Evolutionary conservation across 2,797 vertebrate genomes (phyloP).

Genomic region (Tragelaphus oryx): DNA sequence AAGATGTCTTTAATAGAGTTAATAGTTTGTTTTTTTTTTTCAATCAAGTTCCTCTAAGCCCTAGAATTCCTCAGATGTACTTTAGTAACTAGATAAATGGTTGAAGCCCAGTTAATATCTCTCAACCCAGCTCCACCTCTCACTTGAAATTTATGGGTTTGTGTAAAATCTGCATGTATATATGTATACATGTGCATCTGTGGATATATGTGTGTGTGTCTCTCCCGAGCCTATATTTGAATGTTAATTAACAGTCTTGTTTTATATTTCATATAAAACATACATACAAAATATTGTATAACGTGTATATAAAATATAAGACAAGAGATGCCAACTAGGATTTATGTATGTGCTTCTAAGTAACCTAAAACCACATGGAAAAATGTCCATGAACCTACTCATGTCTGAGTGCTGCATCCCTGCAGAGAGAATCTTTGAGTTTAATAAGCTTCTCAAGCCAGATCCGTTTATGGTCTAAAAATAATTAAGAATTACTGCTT

Average conservation of each 20-base stretch:
- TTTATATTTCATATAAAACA: background rate
- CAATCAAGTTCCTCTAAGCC: background rate
- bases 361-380: background rate
- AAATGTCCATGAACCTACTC: background rate
- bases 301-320: background rate
- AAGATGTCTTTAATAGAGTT: constrained; percentile 17
- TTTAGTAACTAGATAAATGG: background rate
- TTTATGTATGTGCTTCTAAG: background rate
- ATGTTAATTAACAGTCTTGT: background rate
- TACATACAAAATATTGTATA: background rate
- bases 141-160: background rate
- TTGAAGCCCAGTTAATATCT: background rate
- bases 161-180: background rate
- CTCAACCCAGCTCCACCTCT: background rate
- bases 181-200: background rate
- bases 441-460: background rate
- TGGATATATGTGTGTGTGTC: background rate
- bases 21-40: constrained; percentile 8
- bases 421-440: background rate
- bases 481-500: background rate
- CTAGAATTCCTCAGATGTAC: background rate
- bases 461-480: background rate
- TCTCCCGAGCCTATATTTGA: background rate
- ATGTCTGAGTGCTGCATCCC: background rate
- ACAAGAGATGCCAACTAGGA: background rate